Evolutionary conservation across 2,888 invertebrate species (phyloP).

Genomic region (Dasypolia templi): DNA sequence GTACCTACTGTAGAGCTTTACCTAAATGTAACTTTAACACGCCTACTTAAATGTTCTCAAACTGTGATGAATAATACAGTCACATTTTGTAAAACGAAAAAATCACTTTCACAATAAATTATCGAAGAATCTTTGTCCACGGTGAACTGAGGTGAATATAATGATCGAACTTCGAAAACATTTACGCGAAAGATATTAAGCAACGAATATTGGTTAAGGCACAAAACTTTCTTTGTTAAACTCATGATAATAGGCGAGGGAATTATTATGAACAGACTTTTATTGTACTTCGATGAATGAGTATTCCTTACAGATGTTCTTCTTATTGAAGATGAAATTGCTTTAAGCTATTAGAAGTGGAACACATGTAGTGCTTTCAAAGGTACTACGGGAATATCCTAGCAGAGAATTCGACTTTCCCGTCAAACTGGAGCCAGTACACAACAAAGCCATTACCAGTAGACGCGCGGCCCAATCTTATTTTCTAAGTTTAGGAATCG

Average conservation of each 20-base stretch:
- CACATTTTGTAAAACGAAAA: constrained; percentile 55
- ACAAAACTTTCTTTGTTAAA: constrained; percentile 75
- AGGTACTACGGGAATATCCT: constrained; percentile 79
- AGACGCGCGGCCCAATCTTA: constrained; percentile 80
- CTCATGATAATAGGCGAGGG: constrained; percentile 67
- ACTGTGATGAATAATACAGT: constrained; percentile 61
- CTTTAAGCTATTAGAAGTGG: constrained; percentile 69
- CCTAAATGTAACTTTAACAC: constrained; percentile 59
- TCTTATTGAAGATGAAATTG: constrained; percentile 59
- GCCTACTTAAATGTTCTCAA: constrained; percentile 57
- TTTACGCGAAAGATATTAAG: constrained; percentile 76
- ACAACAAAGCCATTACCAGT: constrained; percentile 86
- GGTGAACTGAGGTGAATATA: constrained; percentile 70
- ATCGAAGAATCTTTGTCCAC: constrained; percentile 57
- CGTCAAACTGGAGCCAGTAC: constrained; percentile 81
- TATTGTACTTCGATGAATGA: constrained; percentile 57
- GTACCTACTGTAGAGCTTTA: constrained; percentile 56
- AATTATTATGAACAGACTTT: constrained; percentile 69
- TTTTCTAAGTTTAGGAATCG: constrained; percentile 80
- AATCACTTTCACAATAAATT: constrained; percentile 55
- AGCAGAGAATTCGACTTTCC: constrained; percentile 77
- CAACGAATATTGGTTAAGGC: constrained; percentile 79
- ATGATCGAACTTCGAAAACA: constrained; percentile 76
- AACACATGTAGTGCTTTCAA: constrained; percentile 75
- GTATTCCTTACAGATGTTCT: constrained; percentile 51